Conservation (phyloP, 1,140 invertebrate species). For the Macrobrachium nipponense region DNA sequence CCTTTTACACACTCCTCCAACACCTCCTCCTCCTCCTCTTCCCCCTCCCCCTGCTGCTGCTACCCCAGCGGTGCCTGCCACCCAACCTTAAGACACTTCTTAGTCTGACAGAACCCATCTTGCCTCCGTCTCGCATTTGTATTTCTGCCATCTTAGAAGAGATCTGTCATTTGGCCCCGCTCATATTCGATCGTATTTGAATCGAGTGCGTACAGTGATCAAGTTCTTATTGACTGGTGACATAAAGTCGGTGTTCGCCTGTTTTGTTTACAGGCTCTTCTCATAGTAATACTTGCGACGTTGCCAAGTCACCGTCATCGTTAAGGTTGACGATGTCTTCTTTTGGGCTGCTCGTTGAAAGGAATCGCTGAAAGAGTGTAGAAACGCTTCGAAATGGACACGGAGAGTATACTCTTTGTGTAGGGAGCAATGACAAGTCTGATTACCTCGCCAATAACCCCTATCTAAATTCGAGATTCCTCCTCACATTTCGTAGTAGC, state of each 20-base stretch:
- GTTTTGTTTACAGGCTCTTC: conserved; percentile 60
- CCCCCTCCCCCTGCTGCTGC: not conserved
- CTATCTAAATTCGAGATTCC: conserved; percentile 51
- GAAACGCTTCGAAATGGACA: not conserved
- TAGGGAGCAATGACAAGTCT: not conserved
- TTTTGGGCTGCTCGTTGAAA: not conserved
- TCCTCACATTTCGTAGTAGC: conserved; percentile 62
- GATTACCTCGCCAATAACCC: conserved; percentile 22
- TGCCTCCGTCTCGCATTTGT: conserved; percentile 33
- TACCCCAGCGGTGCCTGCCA: conserved; percentile 23
- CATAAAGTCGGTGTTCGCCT: conserved; percentile 54
- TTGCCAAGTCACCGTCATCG: conserved; percentile 56
- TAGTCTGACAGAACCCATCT: conserved; percentile 19
- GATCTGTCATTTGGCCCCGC: conserved; percentile 17
- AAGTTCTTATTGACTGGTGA: conserved; percentile 14
- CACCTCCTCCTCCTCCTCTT: not conserved
- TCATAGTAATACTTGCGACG: conserved; percentile 59
- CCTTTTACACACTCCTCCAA: not conserved
- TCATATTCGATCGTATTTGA: not conserved
- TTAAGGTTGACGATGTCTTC: conserved; percentile 30
- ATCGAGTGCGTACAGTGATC: not conserved
- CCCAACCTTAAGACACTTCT: not conserved
- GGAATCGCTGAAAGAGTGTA: not conserved
- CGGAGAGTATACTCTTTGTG: not conserved
- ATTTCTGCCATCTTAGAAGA: conserved; percentile 30